A percentile compares a stretch with the other conserved stretches of the same genome.
Conservation (phyloP, 2,797 vertebrate species). For the Staurois parvus region DNA sequence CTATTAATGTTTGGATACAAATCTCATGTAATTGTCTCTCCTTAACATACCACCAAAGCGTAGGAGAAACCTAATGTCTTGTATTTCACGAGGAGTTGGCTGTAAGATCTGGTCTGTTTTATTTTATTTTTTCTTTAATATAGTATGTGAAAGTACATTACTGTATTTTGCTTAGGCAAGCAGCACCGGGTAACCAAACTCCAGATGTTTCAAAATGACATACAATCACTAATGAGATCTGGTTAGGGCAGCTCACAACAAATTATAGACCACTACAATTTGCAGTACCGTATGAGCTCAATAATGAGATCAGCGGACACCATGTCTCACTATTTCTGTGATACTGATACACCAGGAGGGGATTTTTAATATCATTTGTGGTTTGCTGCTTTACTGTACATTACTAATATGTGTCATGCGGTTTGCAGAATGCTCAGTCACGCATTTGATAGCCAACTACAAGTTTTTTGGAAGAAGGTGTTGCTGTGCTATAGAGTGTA, state of each 20-base stretch:
- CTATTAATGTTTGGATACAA: conserved; percentile 39
- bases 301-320: conserved; percentile 46
- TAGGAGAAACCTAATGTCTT: conserved; percentile 42
- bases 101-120: conserved; percentile 37
- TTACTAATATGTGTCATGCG: conserved; percentile 38
- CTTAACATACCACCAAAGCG: conserved; percentile 35
- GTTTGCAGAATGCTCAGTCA: conserved; percentile 24
- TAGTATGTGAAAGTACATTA: conserved; percentile 52
- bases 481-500: conserved; percentile 11
- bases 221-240: conserved; percentile 55
- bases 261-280: conserved; percentile 42
- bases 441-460: conserved; percentile 21
- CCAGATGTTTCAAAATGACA: conserved; percentile 46
- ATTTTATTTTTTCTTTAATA: conserved; percentile 40
- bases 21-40: conserved; percentile 47
- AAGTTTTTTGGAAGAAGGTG: conserved; percentile 28
- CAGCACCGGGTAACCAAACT: conserved; percentile 52
- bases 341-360: conserved; percentile 44
- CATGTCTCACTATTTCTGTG: conserved; percentile 19
- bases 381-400: conserved; percentile 32
- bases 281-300: conserved; percentile 51
- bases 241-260: conserved; percentile 55
- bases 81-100: conserved; percentile 21
- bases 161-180: conserved; percentile 58
- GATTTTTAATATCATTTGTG: conserved; percentile 44